Evolutionary conservation across 2,113 vertebrate species (phyloP).

Genomic region (Anser cygnoides): DNA sequence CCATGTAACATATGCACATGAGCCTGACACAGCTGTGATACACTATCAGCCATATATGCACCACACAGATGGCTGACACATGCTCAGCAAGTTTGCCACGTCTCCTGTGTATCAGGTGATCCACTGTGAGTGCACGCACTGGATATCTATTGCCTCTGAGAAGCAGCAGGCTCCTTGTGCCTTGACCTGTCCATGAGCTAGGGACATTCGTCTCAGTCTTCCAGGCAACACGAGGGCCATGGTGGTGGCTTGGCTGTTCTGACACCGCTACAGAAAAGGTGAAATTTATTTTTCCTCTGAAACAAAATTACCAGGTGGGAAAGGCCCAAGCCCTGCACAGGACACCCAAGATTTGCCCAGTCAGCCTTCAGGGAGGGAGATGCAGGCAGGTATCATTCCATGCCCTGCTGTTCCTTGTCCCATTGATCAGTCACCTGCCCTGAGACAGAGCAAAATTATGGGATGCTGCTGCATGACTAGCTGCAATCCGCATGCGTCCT

Average conservation of each 20-base stretch:
- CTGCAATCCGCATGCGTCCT: background rate
- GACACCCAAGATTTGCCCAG: background rate
- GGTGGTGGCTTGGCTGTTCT: background rate
- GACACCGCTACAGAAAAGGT: background rate
- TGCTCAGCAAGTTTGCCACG: background rate
- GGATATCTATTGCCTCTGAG: background rate
- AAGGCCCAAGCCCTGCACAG: background rate
- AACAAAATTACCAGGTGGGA: background rate
- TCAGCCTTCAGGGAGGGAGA: background rate
- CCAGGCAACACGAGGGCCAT: background rate
- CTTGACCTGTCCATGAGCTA: background rate
- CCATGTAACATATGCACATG: rapidly evolving
- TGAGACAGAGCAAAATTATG: background rate
- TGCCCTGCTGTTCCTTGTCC: background rate
- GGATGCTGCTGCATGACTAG: background rate
- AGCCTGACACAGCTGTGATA: background rate
- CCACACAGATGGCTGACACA: background rate
- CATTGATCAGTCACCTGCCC: background rate
- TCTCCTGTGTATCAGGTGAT: background rate
- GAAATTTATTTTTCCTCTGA: background rate
- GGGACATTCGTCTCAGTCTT: rapidly evolving
- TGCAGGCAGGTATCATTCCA: background rate
- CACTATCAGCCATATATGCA: background rate
- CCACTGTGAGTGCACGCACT: background rate
- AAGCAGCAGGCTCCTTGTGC: rapidly evolving